Base-by-base conservation (phyloP, 2,888 invertebrate genomes). In the Leptopilina drosophilae region DNA sequence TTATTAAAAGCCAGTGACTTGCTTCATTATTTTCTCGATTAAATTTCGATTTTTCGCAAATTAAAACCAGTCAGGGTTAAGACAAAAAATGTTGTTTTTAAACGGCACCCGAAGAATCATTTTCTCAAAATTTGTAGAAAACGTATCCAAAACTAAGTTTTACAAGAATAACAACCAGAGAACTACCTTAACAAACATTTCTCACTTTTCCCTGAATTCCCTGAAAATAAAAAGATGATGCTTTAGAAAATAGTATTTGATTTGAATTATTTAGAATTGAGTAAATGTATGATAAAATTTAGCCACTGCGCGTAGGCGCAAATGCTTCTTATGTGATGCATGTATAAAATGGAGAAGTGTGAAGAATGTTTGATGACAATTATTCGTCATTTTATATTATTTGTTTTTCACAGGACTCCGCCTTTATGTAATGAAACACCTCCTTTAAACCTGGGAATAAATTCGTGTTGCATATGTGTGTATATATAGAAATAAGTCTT, bases 391-490 rank as follows among this genome's bases (percentile, higher is more conserved):
- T 69, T 67, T 67, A 11, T 69, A 26, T 69, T 69, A 69, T 73
- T 33, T 49, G 69, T 14, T 26, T 53, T 26, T 53, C n/a, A 6
- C 69, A 69, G 69, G 69, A 69, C 69, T 69, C 69, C 53, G 56
- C 53, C 56, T 73, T 73, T 73, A 53, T 73, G 56, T 56, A 73
- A 73, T 73, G 73, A 73, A 33, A 73, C 33, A 56, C 40, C 73
- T 73, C 53, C 53, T 69, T 9, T 20, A 14, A 20, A 67, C 46
- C 11, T 15, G 6, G n/a, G 7, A 26, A 66, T 20, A 15, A 53
- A 69, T 69, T 69, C 53, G 69, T 69, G 53, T 73, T 56, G 73
- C 69, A 49, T 14, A 62, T 64, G 26, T 46, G 14, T 69, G 26
- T 26, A 53, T 26, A 69, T 69, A 53, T 46, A 73, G 73, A 73